These are phyloP conservation scores for Acipenser oxyrinchus DNA, from an alignment of 2,797 vertebrate species.

Conservation along the genomic window DNA sequence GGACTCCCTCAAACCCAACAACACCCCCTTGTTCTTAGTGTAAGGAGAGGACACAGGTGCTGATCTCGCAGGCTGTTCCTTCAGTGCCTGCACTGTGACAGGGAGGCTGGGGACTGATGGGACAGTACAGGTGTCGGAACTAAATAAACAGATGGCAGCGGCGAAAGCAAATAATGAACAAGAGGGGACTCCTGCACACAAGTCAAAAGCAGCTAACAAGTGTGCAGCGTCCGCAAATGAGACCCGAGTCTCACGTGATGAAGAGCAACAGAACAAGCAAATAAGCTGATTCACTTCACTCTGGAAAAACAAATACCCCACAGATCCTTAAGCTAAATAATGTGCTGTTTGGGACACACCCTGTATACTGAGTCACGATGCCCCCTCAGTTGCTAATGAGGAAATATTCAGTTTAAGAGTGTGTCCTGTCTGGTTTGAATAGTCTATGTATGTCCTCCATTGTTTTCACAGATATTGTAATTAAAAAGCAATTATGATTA, in stretches of 20 bases:
- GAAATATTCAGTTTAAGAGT: too few relatives aligned
- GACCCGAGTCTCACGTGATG: neutral
- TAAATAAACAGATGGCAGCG: slow-evolving; percentile 30
- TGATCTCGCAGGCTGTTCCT: slow-evolving; percentile 20
- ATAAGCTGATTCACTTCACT: slow-evolving; percentile 18
- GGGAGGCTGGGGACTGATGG: slow-evolving; percentile 30
- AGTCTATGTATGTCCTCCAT: too few relatives aligned
- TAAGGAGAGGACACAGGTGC: slow-evolving; percentile 29
- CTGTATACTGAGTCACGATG: too few relatives aligned
- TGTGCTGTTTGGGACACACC: too few relatives aligned
- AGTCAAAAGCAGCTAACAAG: slow-evolving; percentile 47
- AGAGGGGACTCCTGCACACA: slow-evolving; percentile 51
- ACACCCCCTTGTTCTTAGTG: slow-evolving; percentile 19
- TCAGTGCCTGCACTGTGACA: slow-evolving; percentile 24
- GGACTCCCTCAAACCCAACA: neutral
- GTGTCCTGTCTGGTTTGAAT: too few relatives aligned
- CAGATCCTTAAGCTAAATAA: neutral
- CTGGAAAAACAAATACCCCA: slow-evolving; percentile 4
- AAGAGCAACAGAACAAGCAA: slow-evolving; percentile 18
- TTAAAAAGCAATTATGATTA: too few relatives aligned
- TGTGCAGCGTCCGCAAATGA: slow-evolving; percentile 20
- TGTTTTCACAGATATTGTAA: too few relatives aligned
- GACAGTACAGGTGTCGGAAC: slow-evolving; percentile 31
- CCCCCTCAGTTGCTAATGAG: too few relatives aligned
- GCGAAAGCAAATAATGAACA: slow-evolving; percentile 17